Conservation (phyloP, 2,888 invertebrate species). For the Agapostemon virescens region DNA sequence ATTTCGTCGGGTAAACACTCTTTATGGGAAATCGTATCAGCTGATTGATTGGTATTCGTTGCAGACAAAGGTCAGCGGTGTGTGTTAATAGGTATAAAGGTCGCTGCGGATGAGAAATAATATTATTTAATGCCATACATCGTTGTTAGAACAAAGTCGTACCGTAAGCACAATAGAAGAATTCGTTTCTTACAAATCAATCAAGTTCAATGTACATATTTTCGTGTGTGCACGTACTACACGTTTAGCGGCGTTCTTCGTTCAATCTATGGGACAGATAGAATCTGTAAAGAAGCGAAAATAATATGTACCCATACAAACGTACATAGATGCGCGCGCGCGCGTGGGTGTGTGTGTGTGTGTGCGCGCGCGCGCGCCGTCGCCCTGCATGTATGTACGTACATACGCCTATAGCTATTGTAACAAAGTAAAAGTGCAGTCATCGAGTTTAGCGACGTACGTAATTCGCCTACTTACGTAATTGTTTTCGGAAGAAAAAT, state of each 20-base stretch:
- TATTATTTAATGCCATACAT: slow-evolving; percentile 18
- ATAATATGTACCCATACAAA: not conserved
- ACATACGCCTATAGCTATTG: too few species aligned
- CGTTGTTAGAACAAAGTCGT: not conserved
- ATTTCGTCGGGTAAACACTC: slow-evolving; percentile 2
- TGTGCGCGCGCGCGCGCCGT: too few species aligned
- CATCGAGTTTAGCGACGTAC: not conserved
- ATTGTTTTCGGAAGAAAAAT: too few species aligned
- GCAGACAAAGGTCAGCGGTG: slow-evolving; percentile 38
- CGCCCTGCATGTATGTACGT: too few species aligned
- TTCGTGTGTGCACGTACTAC: not conserved
- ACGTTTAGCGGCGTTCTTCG: not conserved
- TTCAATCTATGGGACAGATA: not conserved
- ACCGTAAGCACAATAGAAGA: not conserved
- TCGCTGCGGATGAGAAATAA: slow-evolving; percentile 18
- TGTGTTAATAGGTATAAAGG: slow-evolving; percentile 47
- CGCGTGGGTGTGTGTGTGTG: too few species aligned
- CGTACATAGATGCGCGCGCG: too few species aligned
- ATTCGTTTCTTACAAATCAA: slow-evolving; percentile 18
- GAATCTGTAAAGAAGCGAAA: not conserved
- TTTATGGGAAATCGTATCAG: slow-evolving; percentile 36
- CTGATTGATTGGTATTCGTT: slow-evolving; percentile 40
- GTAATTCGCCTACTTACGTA: too few species aligned
- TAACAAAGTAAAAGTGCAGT: not conserved
- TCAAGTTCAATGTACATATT: not conserved